A percentile compares a stretch with the other conserved stretches of the same genome.
Conservation (phyloP, 2,797 vertebrate species). For the Diplodus sargus region DNA sequence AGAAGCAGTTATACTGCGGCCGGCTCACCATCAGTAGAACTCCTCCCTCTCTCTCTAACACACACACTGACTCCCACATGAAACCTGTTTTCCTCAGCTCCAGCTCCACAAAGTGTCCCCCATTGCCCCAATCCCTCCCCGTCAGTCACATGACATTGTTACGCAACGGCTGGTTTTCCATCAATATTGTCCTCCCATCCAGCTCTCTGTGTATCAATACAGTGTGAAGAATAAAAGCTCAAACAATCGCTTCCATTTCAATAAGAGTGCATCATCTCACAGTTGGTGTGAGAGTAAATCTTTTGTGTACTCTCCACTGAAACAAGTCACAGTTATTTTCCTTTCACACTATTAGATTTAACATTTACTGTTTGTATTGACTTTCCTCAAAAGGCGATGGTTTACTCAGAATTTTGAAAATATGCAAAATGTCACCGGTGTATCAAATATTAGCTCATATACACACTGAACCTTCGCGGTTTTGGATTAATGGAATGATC, state of each 20-base stretch:
- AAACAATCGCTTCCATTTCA: background rate
- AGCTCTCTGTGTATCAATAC: constrained; percentile 37
- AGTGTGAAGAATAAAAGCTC: background rate
- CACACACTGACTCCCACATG: background rate
- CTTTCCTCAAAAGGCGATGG: background rate
- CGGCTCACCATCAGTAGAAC: no score
- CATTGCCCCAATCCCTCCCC: background rate
- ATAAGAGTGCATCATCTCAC: constrained; percentile 7
- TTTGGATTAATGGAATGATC: background rate
- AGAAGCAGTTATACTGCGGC: background rate
- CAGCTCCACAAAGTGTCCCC: constrained; percentile 21
- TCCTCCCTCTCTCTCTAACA: background rate
- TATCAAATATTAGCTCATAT: background rate
- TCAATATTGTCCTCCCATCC: constrained; percentile 49
- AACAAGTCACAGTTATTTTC: background rate
- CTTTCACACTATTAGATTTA: background rate
- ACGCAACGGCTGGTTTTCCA: constrained; percentile 52
- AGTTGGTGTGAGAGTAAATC: background rate
- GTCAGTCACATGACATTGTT: constrained; percentile 53
- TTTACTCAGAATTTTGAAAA: background rate
- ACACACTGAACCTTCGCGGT: background rate
- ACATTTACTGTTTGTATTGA: background rate
- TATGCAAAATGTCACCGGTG: background rate
- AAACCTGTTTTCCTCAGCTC: constrained; percentile 13
- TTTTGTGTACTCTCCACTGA: background rate